phyloP scores from a whole-genome alignment of 2,888 invertebrate species.

The Cataglyphis livida region DNA sequence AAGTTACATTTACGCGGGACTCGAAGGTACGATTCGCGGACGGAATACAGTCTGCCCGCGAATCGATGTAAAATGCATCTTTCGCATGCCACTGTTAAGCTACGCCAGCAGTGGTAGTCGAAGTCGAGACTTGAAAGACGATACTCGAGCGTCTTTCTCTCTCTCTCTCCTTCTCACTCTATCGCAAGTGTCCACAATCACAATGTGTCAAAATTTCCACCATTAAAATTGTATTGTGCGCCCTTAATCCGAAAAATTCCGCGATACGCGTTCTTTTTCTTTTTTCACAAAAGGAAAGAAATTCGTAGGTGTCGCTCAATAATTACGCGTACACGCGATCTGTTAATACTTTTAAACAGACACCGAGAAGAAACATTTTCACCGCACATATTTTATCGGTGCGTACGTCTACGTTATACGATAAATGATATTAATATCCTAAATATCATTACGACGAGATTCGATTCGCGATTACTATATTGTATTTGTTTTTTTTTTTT shows the following conservation, averaged over 20 bases:
- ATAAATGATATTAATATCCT: conserved; percentile 48
- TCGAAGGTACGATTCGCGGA: conserved; percentile 61
- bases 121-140: conserved; percentile 55
- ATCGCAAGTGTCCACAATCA: conserved; percentile 42
- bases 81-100: conserved; percentile 53
- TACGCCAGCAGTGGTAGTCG: conserved; percentile 50
- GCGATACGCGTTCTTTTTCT: conserved; percentile 40
- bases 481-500: conserved; percentile 20
- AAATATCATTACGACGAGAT: conserved; percentile 58
- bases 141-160: conserved; percentile 27
- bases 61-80: conserved; percentile 71
- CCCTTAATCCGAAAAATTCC: conserved; percentile 59
- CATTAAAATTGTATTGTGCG: conserved; percentile 70
- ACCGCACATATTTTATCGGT: conserved; percentile 38
- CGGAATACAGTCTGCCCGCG: conserved; percentile 49
- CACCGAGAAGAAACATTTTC: conserved; percentile 43
- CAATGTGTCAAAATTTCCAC: conserved; percentile 42
- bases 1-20: conserved; percentile 60
- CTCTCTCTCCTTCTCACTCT: conserved; percentile 9
- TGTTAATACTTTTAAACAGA: conserved; percentile 49
- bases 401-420: conserved; percentile 40
- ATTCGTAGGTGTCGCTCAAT: conserved; percentile 61
- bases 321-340: conserved; percentile 40
- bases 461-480: conserved; percentile 54
- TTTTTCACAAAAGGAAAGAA: conserved; percentile 66